A percentile compares a stretch with the other conserved stretches of the same genome.
Conservation (phyloP, 2,888 invertebrate genomes). For the Drosophila nr. perissopoda region DNA sequence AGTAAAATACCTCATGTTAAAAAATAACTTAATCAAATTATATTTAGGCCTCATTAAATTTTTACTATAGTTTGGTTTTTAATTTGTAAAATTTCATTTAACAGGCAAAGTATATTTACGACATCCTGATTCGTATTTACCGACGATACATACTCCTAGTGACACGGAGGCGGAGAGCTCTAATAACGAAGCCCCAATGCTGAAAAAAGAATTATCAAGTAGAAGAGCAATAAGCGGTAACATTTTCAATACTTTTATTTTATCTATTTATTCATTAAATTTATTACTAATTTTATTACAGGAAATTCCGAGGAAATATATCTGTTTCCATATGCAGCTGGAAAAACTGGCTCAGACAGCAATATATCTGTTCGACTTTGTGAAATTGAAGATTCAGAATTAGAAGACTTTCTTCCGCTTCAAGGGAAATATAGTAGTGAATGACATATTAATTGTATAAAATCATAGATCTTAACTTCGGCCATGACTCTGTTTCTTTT, state of each 20-base stretch:
- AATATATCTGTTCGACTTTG: constrained; percentile 95
- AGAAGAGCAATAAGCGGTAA: constrained; percentile 69
- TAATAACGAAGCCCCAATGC: constrained; percentile 59
- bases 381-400: constrained; percentile 96
- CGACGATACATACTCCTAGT: constrained; percentile 89
- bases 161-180: constrained; percentile 87
- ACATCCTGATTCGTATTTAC: constrained; percentile 94
- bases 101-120: constrained; percentile 90
- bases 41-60: background rate
- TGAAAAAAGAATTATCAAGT: constrained; percentile 86
- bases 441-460: constrained; percentile 65
- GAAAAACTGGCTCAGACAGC: constrained; percentile 89
- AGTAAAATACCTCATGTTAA: background rate
- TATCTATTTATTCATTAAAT: background rate
- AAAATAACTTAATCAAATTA: background rate
- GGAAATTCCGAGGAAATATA: constrained; percentile 86
- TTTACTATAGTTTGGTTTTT: background rate
- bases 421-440: constrained; percentile 57
- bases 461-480: constrained; percentile 62
- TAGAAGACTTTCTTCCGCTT: constrained; percentile 86
- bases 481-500: constrained; percentile 68
- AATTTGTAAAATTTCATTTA: constrained; percentile 27
- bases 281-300: constrained; percentile 81
- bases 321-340: constrained; percentile 84
- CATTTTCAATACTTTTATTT: background rate